Percentiles rank a stretch among this genome's conserved stretches.
phyloP scores from a whole-genome alignment of 53 echinoderm and acorn worm species.

The Echinometra lucunter region DNA sequence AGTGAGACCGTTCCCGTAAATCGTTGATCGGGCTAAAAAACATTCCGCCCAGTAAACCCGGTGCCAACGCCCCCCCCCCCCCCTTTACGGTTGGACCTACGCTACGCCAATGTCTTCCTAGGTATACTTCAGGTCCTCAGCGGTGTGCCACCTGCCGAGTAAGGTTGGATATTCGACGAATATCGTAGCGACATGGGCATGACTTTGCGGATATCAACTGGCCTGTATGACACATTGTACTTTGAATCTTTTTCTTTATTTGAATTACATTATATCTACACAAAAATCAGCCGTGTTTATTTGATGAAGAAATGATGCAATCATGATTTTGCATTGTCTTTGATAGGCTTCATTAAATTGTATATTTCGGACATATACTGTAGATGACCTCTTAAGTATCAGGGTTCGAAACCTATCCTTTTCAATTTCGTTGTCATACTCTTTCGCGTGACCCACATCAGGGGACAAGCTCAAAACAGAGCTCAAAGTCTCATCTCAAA shows the following conservation, averaged over 20 bases:
- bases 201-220: constrained; percentile 20
- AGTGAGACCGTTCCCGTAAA: no score
- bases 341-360: not conserved
- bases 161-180: not conserved
- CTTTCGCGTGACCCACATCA: not conserved
- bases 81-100: not conserved
- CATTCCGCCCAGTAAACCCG: no score
- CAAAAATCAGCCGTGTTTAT: not conserved
- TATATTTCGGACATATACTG: not conserved
- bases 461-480: not conserved
- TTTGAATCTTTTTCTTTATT: not conserved
- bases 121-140: not conserved
- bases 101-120: not conserved
- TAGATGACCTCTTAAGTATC: not conserved
- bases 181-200: not conserved
- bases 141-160: not conserved
- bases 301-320: not conserved
- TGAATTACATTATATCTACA: constrained; percentile 28
- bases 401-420: not conserved
- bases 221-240: constrained; percentile 1
- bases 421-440: not conserved
- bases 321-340: not conserved
- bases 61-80: not conserved
- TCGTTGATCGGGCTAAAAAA: no score
- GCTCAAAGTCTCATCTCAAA: not conserved